Conservation (phyloP, 2,797 vertebrate species). For the Clarias fuscus region DNA sequence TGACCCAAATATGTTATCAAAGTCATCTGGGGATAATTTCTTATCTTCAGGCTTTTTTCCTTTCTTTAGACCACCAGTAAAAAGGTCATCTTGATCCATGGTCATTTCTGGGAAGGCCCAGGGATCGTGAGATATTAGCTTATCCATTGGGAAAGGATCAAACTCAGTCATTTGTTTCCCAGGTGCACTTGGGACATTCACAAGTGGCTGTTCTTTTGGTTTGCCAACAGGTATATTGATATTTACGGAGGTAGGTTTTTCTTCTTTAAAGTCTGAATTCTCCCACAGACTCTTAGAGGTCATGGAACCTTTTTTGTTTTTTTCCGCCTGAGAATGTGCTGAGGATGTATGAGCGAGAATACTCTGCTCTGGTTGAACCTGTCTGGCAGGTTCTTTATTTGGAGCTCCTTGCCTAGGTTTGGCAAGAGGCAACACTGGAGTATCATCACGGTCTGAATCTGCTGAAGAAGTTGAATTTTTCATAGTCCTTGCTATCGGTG, state of each 20-base stretch:
- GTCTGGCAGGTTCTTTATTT: constrained; percentile 51
- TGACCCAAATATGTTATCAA: constrained; percentile 60
- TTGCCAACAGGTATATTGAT: constrained; percentile 3
- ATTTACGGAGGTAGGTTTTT: background rate
- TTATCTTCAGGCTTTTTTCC: constrained; percentile 53
- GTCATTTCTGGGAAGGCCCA: constrained; percentile 57
- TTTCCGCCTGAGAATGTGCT: constrained; percentile 28
- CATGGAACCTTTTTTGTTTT: background rate
- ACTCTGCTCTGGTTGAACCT: constrained; percentile 47
- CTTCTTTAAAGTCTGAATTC: constrained; percentile 2
- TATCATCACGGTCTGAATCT: constrained; percentile 37
- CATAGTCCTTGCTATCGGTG: constrained; percentile 48
- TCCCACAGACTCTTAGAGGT: background rate
- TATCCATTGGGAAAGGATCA: constrained; percentile 64
- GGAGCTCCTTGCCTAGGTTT: constrained; percentile 70
- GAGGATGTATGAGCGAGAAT: constrained; percentile 13
- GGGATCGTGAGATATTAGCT: constrained; percentile 60
- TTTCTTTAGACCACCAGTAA: constrained; percentile 44
- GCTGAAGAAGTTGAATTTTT: constrained; percentile 7
- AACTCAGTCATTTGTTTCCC: constrained; percentile 48
- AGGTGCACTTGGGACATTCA: background rate
- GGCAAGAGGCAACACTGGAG: constrained; percentile 62
- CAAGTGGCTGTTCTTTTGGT: constrained; percentile 12
- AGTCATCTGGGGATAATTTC: constrained; percentile 58
- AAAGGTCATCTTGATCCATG: constrained; percentile 49